Evolutionary conservation across 2,113 vertebrate genomes (phyloP).

Genomic region (Mesitornis unicolor): DNA sequence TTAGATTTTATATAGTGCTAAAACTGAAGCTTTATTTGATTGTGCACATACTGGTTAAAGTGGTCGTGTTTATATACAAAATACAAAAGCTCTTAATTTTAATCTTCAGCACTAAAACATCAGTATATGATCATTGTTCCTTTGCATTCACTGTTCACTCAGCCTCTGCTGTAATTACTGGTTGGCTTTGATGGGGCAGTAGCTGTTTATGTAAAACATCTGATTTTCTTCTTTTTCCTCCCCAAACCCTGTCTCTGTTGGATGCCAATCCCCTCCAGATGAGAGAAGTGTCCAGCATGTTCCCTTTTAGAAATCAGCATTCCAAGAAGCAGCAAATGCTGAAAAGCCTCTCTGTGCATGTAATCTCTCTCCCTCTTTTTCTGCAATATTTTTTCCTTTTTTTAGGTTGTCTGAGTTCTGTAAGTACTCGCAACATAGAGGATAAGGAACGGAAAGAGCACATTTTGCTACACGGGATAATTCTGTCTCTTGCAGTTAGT

Average conservation of each 20-base stretch:
- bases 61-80: not conserved
- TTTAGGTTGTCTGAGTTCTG: not conserved
- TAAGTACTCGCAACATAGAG: not conserved
- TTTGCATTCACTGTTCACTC: not conserved
- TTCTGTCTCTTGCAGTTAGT: not conserved
- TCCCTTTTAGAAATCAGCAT: not conserved
- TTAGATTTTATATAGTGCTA: not conserved
- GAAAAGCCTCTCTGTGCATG: not conserved
- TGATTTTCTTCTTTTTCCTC: not conserved
- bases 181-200: not conserved
- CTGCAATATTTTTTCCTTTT: not conserved
- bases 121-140: not conserved
- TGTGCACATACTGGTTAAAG: not conserved
- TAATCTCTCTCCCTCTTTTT: not conserved
- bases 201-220: not conserved
- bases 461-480: not conserved
- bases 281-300: not conserved
- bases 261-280: not conserved
- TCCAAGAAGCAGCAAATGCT: not conserved
- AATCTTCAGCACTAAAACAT: not conserved
- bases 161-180: not conserved
- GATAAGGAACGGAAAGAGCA: not conserved
- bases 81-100: not conserved
- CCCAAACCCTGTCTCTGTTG: not conserved
- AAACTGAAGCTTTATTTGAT: not conserved